Evolutionary conservation across 1,140 invertebrate genomes (phyloP).

Genomic region (Hormaphis cornu): DNA sequence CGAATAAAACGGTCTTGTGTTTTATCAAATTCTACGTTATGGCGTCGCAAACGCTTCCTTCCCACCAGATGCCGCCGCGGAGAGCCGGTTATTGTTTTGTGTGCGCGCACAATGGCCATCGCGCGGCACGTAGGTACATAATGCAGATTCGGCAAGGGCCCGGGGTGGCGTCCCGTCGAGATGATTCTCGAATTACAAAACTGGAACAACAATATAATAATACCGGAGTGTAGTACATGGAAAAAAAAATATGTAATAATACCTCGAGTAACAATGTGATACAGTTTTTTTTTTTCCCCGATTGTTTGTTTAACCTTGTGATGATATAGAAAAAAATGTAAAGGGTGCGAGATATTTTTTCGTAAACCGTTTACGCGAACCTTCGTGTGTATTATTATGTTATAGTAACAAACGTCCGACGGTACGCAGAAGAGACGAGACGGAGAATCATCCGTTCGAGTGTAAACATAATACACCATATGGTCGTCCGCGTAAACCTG

Average conservation of each 20-base stretch:
- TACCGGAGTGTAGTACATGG: not conserved
- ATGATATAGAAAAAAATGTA: not conserved
- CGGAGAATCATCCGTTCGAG: not conserved
- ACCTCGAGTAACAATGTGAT: constrained; percentile 18
- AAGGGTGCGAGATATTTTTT: not conserved
- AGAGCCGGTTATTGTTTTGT: constrained; percentile 21
- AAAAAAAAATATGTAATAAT: constrained; percentile 28
- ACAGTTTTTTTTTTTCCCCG: constrained; percentile 5
- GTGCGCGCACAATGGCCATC: not conserved
- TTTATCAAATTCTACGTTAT: too few relatives aligned
- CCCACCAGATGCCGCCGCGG: constrained; percentile 3
- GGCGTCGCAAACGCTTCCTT: too few relatives aligned
- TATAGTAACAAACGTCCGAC: too few relatives aligned
- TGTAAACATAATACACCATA: not conserved
- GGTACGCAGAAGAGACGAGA: not conserved
- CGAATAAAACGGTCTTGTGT: too few relatives aligned
- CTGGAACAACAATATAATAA: constrained; percentile 23
- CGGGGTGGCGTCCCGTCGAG: constrained; percentile 16
- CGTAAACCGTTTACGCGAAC: not conserved
- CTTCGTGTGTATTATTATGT: not conserved
- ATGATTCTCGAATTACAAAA: constrained; percentile 31
- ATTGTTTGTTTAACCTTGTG: constrained; percentile 11
- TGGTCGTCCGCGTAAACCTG: not conserved
- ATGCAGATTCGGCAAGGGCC: constrained; percentile 20
- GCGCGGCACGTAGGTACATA: constrained; percentile 1